Conservation (phyloP, 2,888 invertebrate species). For the Chloromyia formosa region DNA sequence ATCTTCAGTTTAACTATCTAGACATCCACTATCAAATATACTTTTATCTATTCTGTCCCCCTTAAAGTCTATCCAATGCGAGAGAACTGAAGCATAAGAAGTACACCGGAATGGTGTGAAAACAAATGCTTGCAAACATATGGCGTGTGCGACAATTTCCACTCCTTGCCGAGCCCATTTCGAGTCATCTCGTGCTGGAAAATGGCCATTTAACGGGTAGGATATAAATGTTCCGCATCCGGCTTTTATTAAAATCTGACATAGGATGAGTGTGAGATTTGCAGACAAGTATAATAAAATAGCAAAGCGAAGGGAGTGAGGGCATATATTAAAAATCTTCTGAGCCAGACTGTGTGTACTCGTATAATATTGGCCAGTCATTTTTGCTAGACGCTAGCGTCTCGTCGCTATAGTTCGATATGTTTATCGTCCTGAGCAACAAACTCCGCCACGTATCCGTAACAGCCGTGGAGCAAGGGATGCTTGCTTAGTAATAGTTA, state of each 20-base stretch:
- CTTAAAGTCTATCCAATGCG: neutral
- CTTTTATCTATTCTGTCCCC: constrained; percentile 1
- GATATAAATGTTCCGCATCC: constrained; percentile 48
- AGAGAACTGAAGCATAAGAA: neutral
- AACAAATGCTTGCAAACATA: constrained; percentile 47
- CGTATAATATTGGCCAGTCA: neutral
- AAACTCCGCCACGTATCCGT: too few species aligned
- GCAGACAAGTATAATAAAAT: constrained; percentile 36
- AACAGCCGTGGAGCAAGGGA: neutral
- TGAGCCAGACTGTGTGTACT: too few species aligned
- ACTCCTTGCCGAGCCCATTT: constrained; percentile 29
- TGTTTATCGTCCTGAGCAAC: neutral
- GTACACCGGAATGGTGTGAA: constrained; percentile 44
- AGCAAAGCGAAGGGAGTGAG: constrained; percentile 11
- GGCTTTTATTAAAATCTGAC: constrained; percentile 48
- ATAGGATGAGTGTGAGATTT: constrained; percentile 38
- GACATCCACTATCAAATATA: too few species aligned
- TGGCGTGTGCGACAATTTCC: constrained; percentile 47
- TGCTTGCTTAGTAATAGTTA: neutral
- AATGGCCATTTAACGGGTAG: constrained; percentile 35
- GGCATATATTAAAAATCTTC: constrained; percentile 35
- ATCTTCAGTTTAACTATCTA: too few species aligned
- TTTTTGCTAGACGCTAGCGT: constrained; percentile 17
- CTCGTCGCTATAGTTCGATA: neutral
- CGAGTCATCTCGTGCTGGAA: constrained; percentile 28